Base-by-base conservation (phyloP, 1,140 invertebrate genomes). In the Dysdera silvatica region DNA sequence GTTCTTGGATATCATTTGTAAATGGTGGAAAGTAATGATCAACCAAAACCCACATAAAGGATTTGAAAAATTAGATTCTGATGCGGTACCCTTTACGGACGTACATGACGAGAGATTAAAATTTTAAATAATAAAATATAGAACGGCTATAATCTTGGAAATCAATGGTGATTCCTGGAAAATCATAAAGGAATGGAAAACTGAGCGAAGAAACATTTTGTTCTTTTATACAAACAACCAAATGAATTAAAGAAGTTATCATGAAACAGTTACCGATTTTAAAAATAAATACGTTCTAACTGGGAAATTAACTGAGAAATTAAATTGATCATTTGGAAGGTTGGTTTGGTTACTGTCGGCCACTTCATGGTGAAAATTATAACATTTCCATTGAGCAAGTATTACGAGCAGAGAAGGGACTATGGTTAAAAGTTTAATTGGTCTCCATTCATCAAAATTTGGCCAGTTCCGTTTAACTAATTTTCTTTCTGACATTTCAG, bases 11-110 rank as follows among this genome's bases (percentile, higher is more conserved):
- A 55, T 24, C 31, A 61, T 60, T 23, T 55, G 33, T 24, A 12
- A 4, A 29, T 62, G 59, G 62, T 68, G 63, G 62, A 48, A 40
- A n/a, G 51, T 65, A 26, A 47, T 65, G 41, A 61, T 56, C 65
- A 55, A 65, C 18, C 45, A 68, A 43, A 26, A 29, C 2, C 6
- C 24, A 14, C 49, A 33, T 29, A 65, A 58, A 59, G 55, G 48
- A n/a, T n/a, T n/a, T n/a, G n/a, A n/a, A n/a, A n/a, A n/a, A n/a
- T n/a, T n/a, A n/a, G n/a, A n/a, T n/a, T n/a, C n/a, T n/a, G n/a
- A n/a, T n/a, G n/a, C n/a, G n/a, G n/a, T n/a, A n/a, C n/a, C n/a
- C n/a, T n/a, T 67, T 6, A 61, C 57, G 24, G 28, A 26, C 29
- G 7, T 18, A 33, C 29, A 28, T 52, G 65, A 35, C 32, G 24